Evolutionary conservation across 2,797 vertebrate species (phyloP).

Genomic region (Argyrosomus regius): DNA sequence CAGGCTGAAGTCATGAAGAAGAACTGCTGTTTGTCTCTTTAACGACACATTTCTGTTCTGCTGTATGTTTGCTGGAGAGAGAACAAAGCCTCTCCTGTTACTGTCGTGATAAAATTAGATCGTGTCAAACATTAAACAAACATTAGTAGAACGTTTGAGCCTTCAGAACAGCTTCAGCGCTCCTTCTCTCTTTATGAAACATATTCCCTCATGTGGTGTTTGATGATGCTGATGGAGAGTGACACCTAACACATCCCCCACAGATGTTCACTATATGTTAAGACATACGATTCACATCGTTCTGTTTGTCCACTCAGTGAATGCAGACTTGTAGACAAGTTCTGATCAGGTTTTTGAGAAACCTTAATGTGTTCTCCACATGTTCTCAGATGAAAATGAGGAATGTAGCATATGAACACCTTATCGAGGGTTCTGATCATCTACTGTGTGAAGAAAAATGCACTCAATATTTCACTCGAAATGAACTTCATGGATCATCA

Average conservation of each 20-base stretch:
- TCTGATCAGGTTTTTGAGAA: not conserved
- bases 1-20: slow-evolving; percentile 38
- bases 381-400: no score
- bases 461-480: not conserved
- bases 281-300: not conserved
- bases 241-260: no score
- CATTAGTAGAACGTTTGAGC: no score
- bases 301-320: no score
- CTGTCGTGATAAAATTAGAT: no score
- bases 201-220: not conserved
- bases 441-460: not conserved
- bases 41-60: slow-evolving; percentile 31
- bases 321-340: not conserved
- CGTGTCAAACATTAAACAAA: no score
- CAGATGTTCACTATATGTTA: not conserved
- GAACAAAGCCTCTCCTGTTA: not conserved
- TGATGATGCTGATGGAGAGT: not conserved
- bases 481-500: not conserved
- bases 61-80: slow-evolving; percentile 1
- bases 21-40: slow-evolving; percentile 42
- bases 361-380: not conserved
- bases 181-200: not conserved
- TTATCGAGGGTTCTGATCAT: not conserved
- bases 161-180: not conserved
- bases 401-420: not conserved